phyloP scores from a whole-genome alignment of 2,113 vertebrate species.

The Gymnobelideus leadbeateri region DNA sequence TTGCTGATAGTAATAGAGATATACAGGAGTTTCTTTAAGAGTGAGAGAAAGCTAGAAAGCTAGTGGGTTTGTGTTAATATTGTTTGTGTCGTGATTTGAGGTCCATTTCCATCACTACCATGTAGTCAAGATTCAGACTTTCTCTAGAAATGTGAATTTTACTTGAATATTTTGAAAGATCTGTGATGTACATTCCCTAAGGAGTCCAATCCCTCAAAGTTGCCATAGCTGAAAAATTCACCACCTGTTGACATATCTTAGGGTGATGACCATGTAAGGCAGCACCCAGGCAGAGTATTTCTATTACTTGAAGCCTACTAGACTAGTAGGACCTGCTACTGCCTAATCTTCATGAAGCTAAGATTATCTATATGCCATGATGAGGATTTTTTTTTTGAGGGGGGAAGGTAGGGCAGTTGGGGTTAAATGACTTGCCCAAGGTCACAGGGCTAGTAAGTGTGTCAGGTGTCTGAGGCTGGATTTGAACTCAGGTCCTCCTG shows the following conservation, averaged over 20 bases:
- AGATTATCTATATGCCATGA: not conserved
- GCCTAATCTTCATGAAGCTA: no score
- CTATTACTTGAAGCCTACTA: no score
- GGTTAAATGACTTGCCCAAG: no score
- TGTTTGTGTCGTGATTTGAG: not conserved
- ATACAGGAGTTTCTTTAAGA: not conserved
- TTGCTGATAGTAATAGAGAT: not conserved
- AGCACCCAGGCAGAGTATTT: no score
- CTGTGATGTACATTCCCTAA: not conserved
- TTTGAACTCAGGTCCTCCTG: no score
- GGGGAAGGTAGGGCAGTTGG: no score
- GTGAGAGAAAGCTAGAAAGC: not conserved
- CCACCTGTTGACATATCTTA: no score
- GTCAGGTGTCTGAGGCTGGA: no score
- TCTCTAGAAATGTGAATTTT: not conserved
- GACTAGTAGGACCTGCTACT: no score
- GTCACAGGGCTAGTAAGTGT: no score
- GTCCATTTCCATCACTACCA: not conserved
- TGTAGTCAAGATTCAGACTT: not conserved
- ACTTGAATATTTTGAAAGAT: not conserved
- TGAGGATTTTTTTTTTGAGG: not conserved
- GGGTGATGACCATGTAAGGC: no score
- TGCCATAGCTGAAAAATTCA: not conserved
- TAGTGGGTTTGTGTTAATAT: not conserved
- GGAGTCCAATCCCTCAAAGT: not conserved